phyloP scores from a whole-genome alignment of 2,888 invertebrate species.

The Zootermopsis nevadensis region DNA sequence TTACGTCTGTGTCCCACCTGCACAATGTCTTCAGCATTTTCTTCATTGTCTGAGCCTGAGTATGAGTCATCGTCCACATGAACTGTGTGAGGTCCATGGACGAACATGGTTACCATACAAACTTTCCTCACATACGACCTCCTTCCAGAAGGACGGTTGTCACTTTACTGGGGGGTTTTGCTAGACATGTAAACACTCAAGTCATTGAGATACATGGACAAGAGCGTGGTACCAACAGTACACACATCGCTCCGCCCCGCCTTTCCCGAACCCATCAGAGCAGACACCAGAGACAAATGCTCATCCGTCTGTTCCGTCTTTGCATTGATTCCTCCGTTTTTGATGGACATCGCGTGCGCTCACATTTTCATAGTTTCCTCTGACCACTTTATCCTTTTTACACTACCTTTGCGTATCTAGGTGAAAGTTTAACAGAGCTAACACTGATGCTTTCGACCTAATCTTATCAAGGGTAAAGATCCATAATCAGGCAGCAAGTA shows the following conservation, averaged over 20 bases:
- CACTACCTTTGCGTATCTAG: too few species aligned
- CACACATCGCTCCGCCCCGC: constrained; percentile 16
- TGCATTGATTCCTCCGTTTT: constrained; percentile 9
- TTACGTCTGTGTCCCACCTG: constrained; percentile 36
- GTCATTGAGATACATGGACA: not conserved
- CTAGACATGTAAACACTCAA: not conserved
- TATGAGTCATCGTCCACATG: constrained; percentile 28
- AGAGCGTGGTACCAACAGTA: constrained; percentile 14
- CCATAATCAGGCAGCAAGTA: too few species aligned
- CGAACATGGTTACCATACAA: constrained; percentile 38
- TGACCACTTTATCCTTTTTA: not conserved
- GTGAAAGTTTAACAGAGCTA: too few species aligned
- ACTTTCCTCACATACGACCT: not conserved
- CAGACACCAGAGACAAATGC: constrained; percentile 6
- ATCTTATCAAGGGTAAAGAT: too few species aligned
- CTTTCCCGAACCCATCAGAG: not conserved
- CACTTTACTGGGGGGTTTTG: not conserved
- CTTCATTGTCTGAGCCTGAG: constrained; percentile 20
- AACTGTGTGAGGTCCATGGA: constrained; percentile 43
- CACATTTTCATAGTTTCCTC: not conserved
- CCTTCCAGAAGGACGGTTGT: not conserved
- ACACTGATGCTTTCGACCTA: too few species aligned
- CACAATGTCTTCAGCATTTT: constrained; percentile 46
- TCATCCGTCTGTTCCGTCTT: not conserved
- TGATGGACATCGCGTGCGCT: not conserved